Percentiles rank a stretch among this genome's conserved stretches.
Conservation (phyloP, 2,113 vertebrate genomes). For the Riparia riparia region DNA sequence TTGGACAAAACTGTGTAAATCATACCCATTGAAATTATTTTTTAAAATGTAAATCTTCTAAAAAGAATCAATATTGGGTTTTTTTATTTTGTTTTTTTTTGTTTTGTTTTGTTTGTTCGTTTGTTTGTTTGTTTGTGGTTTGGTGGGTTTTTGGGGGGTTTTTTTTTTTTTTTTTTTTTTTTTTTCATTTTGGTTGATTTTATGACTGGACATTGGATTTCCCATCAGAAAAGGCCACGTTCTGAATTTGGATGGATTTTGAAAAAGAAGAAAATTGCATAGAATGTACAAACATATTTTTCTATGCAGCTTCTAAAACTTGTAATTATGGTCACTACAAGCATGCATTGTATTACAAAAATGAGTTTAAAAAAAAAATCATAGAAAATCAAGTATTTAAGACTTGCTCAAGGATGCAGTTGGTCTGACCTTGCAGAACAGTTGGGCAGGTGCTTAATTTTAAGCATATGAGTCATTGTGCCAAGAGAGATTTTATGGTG, state of each 20-base stretch:
- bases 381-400: neutral
- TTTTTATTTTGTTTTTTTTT: fast-evolving
- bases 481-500: conserved; percentile 40
- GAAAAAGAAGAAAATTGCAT: neutral
- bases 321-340: neutral
- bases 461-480: neutral
- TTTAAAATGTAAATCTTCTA: neutral
- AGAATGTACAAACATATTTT: neutral
- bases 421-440: neutral
- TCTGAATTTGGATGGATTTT: neutral
- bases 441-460: conserved; percentile 54
- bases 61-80: neutral
- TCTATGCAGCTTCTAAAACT: neutral
- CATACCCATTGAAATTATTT: neutral
- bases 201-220: neutral
- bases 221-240: neutral
- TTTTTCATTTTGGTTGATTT: neutral
- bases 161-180: fast-evolving
- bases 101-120: too few species aligned
- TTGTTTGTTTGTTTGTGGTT: too few species aligned
- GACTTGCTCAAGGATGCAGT: neutral
- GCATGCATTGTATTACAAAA: neutral
- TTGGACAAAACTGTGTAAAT: neutral
- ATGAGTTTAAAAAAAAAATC: neutral
- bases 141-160: too few species aligned